Conservation (phyloP, 2,113 vertebrate species). For the Ctenomys sociabilis region DNA sequence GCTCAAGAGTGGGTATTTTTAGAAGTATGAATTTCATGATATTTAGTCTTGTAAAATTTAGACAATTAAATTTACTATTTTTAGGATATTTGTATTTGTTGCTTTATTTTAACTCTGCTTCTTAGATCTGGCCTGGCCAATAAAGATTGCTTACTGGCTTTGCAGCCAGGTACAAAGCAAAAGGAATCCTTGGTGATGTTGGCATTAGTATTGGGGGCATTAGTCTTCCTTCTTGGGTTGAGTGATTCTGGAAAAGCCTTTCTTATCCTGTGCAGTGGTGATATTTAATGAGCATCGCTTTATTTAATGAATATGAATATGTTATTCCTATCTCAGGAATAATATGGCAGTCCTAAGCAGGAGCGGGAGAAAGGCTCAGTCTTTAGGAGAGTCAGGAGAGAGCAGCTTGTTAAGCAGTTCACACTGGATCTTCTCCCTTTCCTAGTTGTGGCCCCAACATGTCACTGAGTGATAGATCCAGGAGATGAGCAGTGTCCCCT, state of each 20-base stretch:
- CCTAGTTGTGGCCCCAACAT: not conserved
- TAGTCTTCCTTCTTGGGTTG: not conserved
- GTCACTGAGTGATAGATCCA: not conserved
- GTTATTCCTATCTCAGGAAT: not conserved
- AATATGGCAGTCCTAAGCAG: not conserved
- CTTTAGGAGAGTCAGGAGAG: not conserved
- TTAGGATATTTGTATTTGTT: fast-evolving
- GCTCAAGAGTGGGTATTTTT: not conserved
- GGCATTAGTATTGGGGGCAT: not conserved
- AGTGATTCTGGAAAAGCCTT: not conserved
- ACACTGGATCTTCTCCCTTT: fast-evolving
- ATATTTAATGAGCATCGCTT: not conserved
- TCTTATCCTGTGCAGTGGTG: not conserved
- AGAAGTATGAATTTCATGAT: not conserved
- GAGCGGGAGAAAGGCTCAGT: not conserved
- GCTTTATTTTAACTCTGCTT: not conserved
- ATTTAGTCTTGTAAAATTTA: not conserved
- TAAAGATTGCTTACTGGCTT: too few species aligned
- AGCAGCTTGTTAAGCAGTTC: not conserved
- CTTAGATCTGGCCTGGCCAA: not conserved
- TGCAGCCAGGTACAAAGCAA: not conserved
- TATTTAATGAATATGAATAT: too few species aligned
- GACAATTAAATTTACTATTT: not conserved
- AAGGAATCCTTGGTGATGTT: not conserved
- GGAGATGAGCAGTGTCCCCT: not conserved